Evolutionary conservation across 2,888 invertebrate species (phyloP).

Genomic region (Aleiodes alternator): DNA sequence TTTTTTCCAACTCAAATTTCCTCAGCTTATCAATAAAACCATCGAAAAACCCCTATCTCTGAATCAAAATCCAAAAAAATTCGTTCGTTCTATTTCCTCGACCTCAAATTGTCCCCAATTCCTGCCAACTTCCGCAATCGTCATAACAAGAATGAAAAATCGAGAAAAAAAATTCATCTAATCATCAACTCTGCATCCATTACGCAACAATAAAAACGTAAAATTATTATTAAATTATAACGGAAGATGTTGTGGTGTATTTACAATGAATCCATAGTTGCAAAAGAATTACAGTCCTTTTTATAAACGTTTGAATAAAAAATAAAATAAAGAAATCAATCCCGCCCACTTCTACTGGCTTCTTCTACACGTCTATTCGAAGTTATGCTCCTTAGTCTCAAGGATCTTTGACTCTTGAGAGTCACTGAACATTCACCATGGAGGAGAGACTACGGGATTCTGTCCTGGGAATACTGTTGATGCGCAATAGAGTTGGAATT

Average conservation of each 20-base stretch:
- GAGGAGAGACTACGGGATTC: not conserved
- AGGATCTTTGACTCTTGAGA: constrained; percentile 20
- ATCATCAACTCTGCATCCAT: not conserved
- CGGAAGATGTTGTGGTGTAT: constrained; percentile 15
- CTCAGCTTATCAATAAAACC: too few relatives aligned
- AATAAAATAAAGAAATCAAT: not conserved
- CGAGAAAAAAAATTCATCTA: not conserved
- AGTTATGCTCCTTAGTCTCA: constrained; percentile 17
- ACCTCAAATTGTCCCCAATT: too few relatives aligned
- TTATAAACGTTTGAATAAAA: not conserved
- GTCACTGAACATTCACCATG: constrained; percentile 31
- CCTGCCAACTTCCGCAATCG: too few relatives aligned
- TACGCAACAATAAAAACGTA: too few relatives aligned
- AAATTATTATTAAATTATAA: too few relatives aligned
- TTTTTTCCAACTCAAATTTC: too few relatives aligned
- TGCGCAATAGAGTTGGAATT: not conserved
- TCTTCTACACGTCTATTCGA: not conserved
- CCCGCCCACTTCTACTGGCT: not conserved
- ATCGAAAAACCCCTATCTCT: too few relatives aligned
- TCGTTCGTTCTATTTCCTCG: too few relatives aligned
- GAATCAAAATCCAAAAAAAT: too few relatives aligned
- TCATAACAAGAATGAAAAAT: too few relatives aligned
- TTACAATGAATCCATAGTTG: not conserved
- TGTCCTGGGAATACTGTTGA: constrained; percentile 7
- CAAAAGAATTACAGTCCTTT: not conserved